Base-by-base conservation (phyloP, 2,888 invertebrate species). In the Glomeris marginata region DNA sequence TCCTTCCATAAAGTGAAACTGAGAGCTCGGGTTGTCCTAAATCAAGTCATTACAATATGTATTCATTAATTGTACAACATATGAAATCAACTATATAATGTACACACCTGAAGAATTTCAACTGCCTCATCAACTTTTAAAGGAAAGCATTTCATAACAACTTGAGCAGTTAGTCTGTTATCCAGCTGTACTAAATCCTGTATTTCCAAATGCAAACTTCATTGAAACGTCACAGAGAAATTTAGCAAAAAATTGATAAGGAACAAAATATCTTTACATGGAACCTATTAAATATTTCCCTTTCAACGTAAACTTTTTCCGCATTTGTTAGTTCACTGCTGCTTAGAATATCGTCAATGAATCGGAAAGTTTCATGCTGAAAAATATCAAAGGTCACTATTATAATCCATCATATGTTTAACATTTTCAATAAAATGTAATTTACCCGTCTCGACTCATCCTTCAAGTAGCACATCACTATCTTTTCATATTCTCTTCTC, bases 401-500 rank as follows among this genome's bases (percentile, higher is more conserved):
- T 50, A 11, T 46, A 35, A 22, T 10, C 21, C 18, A 50, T n/a
- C n/a, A n/a, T n/a, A n/a, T n/a, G n/a, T n/a, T n/a, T n/a, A n/a
- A n/a, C n/a, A n/a, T n/a, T n/a, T n/a, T n/a, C n/a, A n/a, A 52
- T 18, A 53, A 28, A 3, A 28, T 28, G 3, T 28, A 5, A 41
- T 54, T 51, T 58, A 68, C 67, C 60, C 75, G 73, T 41, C 81
- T 68, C 11, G 73, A 64, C 20, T 72, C 69, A 61, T 82, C 82
- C 22, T 72, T 69, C 41, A 82, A 66, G 63, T 81, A 83, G 62
- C 81, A 81, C 5, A 72, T 70, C 5, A 84, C 62, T 47, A 84
- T 78, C 58, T 74, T 74, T 51, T 74, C 73, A 61, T 75, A 80
- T 49, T 78, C 73, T 41, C 72, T 66, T 38, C 74, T 60, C 55